A percentile compares a stretch with the other conserved stretches of the same genome.
Evolutionary conservation across 2,113 vertebrate genomes (phyloP).

Genomic region (Anoura caudifer): DNA sequence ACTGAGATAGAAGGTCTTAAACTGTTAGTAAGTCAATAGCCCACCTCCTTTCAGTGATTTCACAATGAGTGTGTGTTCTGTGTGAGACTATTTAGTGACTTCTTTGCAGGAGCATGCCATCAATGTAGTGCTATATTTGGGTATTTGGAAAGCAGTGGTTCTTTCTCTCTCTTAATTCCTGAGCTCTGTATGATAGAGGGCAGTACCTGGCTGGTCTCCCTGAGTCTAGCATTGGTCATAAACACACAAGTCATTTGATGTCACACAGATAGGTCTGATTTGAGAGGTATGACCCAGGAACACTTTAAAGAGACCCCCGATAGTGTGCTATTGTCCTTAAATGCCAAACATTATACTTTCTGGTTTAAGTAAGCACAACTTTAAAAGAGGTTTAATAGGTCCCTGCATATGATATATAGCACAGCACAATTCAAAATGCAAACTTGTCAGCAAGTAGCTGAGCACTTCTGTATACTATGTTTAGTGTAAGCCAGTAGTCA

Average conservation of each 20-base stretch:
- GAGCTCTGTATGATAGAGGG: neutral
- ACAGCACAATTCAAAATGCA: neutral
- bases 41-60: neutral
- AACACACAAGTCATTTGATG: neutral
- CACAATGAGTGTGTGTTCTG: neutral
- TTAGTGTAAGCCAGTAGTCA: neutral
- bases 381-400: neutral
- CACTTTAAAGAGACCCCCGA: neutral
- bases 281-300: neutral
- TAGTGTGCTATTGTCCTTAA: neutral
- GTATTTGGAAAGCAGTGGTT: neutral
- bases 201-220: neutral
- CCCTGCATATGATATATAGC: neutral
- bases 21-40: neutral
- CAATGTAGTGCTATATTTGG: neutral
- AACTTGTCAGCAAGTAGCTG: neutral
- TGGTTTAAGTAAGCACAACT: neutral
- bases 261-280: neutral
- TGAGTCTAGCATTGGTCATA: neutral
- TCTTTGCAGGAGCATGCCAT: neutral
- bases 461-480: rapidly evolving
- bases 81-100: neutral
- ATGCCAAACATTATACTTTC: neutral
- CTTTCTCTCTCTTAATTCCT: neutral
- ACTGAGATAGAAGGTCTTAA: neutral